These are phyloP conservation scores for Spodoptera littoralis DNA, from an alignment of 2,888 invertebrate species.

Conservation along the genomic window DNA sequence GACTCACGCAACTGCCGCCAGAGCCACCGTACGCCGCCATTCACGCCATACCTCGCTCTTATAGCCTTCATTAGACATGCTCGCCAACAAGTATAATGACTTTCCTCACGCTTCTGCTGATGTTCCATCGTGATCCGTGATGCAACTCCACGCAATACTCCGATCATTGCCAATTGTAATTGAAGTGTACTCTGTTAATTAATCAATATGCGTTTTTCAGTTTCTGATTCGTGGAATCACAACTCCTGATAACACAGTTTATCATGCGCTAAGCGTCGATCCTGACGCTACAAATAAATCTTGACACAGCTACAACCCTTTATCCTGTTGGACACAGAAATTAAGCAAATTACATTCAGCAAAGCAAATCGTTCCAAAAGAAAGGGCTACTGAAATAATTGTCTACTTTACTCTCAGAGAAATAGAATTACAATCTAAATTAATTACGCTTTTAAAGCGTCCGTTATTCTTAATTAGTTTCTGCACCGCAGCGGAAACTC, in stretches of 20 bases:
- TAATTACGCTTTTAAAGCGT: constrained; percentile 89
- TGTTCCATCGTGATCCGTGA: constrained; percentile 26
- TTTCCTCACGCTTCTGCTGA: constrained; percentile 67
- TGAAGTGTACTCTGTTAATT: constrained; percentile 54
- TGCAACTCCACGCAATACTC: constrained; percentile 44
- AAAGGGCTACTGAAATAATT: constrained; percentile 89
- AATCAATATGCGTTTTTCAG: constrained; percentile 60
- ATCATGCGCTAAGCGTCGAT: constrained; percentile 44
- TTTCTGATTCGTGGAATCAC: constrained; percentile 54
- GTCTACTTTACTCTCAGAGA: constrained; percentile 88
- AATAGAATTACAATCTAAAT: constrained; percentile 89
- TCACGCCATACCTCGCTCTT: constrained; percentile 57
- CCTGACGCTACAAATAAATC: constrained; percentile 59
- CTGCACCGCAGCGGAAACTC: constrained; percentile 88
- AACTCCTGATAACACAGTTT: constrained; percentile 40
- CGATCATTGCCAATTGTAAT: constrained; percentile 58
- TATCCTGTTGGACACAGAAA: constrained; percentile 83
- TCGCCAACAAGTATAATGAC: constrained; percentile 71
- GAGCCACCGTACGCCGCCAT: constrained; percentile 56
- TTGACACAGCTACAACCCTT: constrained; percentile 67
- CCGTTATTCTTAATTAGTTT: constrained; percentile 89
- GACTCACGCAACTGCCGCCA: constrained; percentile 75
- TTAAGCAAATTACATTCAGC: constrained; percentile 86
- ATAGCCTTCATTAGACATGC: constrained; percentile 76
- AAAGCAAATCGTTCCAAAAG: constrained; percentile 86